Evolutionary conservation across 2,888 invertebrate genomes (phyloP).

Genomic region (Hesperia comma): DNA sequence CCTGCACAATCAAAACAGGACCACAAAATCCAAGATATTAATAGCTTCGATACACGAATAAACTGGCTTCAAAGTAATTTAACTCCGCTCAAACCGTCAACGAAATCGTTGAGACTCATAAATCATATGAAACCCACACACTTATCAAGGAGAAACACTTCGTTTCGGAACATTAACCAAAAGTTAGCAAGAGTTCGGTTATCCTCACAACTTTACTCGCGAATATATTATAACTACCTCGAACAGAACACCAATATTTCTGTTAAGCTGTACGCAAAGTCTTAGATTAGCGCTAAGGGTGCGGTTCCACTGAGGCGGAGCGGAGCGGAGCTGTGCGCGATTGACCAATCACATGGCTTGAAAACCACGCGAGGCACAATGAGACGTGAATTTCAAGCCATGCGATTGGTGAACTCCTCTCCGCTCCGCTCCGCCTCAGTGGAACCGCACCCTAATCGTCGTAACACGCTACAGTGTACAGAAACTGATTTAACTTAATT

Average conservation of each 20-base stretch:
- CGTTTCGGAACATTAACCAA: slow-evolving; percentile 36
- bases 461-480: neutral
- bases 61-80: slow-evolving; percentile 27
- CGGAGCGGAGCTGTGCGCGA: too few relatives aligned
- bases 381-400: too few relatives aligned
- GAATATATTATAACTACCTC: slow-evolving; percentile 21
- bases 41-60: neutral
- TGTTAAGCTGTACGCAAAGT: neutral
- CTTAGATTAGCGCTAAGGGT: neutral
- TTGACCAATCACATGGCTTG: too few relatives aligned
- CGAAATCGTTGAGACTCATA: slow-evolving; percentile 27
- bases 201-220: slow-evolving; percentile 12
- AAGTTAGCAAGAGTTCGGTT: slow-evolving; percentile 31
- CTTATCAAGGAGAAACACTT: slow-evolving; percentile 35
- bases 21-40: neutral
- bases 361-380: too few relatives aligned
- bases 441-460: too few relatives aligned
- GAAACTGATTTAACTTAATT: neutral
- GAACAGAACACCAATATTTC: slow-evolving; percentile 12
- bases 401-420: too few relatives aligned
- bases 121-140: slow-evolving; percentile 33
- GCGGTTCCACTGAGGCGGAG: too few relatives aligned
- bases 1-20: neutral
- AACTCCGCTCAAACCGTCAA: slow-evolving; percentile 11
- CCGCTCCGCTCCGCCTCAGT: too few relatives aligned